Conservation (phyloP, 1,140 invertebrate genomes). For the Phortica variegata region DNA sequence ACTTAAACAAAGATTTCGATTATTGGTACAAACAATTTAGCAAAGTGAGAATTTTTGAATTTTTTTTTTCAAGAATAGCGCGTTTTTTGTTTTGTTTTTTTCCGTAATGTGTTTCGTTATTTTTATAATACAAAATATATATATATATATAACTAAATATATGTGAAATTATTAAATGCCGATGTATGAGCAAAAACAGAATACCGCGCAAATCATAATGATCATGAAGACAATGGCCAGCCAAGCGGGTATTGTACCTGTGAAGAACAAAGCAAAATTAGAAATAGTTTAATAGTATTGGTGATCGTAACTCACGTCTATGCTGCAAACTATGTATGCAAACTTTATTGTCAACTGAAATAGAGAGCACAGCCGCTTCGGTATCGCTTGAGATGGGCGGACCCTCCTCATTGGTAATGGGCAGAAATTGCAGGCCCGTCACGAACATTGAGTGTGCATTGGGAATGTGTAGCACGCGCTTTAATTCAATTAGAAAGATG, state of each 20-base stretch:
- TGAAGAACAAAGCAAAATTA: conserved; percentile 40
- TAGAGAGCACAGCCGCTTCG: conserved; percentile 86
- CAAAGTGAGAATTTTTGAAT: too few species aligned
- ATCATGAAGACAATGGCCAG: conserved; percentile 72
- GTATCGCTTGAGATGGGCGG: conserved; percentile 69
- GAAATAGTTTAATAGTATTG: neutral
- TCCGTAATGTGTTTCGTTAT: too few species aligned
- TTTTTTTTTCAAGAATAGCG: too few species aligned
- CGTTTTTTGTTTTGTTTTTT: too few species aligned
- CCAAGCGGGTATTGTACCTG: conserved; percentile 78
- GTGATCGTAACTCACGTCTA: conserved; percentile 66
- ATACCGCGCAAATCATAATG: conserved; percentile 71
- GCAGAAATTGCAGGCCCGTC: conserved; percentile 87
- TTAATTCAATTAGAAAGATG: conserved; percentile 31
- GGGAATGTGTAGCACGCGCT: conserved; percentile 78
- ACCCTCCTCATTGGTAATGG: conserved; percentile 64
- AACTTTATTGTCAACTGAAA: conserved; percentile 92
- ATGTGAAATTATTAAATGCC: conserved; percentile 66
- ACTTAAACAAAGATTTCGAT: too few species aligned
- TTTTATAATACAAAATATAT: conserved; percentile 24
- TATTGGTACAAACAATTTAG: too few species aligned
- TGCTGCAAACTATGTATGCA: conserved; percentile 85
- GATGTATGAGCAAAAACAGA: conserved; percentile 76
- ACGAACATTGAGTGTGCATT: conserved; percentile 92
- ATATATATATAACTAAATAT: conserved; percentile 25